phyloP scores from a whole-genome alignment of 2,888 invertebrate genomes.

The Habroteleia sp. region DNA sequence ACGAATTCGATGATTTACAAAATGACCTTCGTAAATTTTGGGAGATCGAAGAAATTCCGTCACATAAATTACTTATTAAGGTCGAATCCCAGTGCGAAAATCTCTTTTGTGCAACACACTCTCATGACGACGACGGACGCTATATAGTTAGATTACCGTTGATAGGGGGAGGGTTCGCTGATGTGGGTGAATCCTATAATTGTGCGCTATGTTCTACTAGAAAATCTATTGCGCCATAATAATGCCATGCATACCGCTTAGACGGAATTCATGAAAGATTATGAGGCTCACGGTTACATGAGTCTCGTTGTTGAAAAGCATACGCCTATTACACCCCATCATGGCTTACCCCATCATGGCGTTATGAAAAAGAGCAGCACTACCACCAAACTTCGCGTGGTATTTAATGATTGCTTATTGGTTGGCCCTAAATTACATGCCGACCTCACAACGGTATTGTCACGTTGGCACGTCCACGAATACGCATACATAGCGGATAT shows the following conservation, averaged over 20 bases:
- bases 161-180: neutral
- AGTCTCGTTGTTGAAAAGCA: too few relatives aligned
- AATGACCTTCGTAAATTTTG: neutral
- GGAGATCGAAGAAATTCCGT: neutral
- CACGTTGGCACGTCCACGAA: too few relatives aligned
- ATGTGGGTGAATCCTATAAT: neutral
- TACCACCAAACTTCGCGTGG: neutral
- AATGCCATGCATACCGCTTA: too few relatives aligned
- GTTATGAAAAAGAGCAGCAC: neutral
- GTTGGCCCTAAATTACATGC: too few relatives aligned
- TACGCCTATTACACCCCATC: too few relatives aligned
- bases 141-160: conserved; percentile 15
- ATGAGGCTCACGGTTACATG: too few relatives aligned
- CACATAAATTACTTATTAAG: neutral
- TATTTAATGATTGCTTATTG: neutral
- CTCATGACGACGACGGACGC: neutral
- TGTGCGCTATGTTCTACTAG: neutral
- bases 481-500: too few relatives aligned
- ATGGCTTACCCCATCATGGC: neutral
- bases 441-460: too few relatives aligned
- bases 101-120: conserved; percentile 5
- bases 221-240: too few relatives aligned
- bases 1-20: neutral
- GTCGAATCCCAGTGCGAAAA: neutral
- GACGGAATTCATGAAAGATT: too few relatives aligned